These are phyloP conservation scores for Eupithecia vulgata DNA, from an alignment of 2,888 invertebrate genomes.

Conservation along the genomic window DNA sequence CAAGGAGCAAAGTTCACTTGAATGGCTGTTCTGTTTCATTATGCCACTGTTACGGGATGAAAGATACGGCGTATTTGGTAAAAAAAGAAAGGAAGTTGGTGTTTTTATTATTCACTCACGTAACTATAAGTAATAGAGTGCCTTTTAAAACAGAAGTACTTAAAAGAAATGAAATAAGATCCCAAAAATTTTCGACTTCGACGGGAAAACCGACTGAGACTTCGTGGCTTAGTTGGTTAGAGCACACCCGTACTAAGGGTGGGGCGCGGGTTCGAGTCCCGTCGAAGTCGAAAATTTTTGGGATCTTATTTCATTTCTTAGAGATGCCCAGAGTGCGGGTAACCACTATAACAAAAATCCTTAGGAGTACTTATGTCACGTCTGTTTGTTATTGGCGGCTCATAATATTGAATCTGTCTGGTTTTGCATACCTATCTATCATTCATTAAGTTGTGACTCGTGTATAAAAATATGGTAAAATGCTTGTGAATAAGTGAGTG, in stretches of 20 bases:
- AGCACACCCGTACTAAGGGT: no score
- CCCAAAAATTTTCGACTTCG: no score
- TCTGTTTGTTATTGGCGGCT: neutral
- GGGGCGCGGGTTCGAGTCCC: no score
- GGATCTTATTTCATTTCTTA: no score
- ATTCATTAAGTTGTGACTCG: neutral
- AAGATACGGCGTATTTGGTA: neutral
- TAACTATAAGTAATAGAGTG: neutral
- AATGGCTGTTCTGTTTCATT: conserved; percentile 10
- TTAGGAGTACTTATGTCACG: no score
- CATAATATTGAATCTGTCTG: neutral
- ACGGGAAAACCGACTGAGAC: no score
- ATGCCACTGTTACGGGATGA: neutral
- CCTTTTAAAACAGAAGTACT: neutral
- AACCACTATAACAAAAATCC: no score
- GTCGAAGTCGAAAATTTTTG: no score
- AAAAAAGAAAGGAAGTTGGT: neutral
- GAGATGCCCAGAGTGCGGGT: no score
- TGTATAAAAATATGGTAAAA: neutral
- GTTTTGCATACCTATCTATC: neutral
- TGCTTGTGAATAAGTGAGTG: neutral
- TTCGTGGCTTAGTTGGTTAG: no score
- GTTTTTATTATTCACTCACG: neutral
- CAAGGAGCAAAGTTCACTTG: conserved; percentile 16
- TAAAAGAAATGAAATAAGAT: no score